Evolutionary conservation across 92 coral and sea anemone genomes (phyloP).

Genomic region (Diadumene lineata): DNA sequence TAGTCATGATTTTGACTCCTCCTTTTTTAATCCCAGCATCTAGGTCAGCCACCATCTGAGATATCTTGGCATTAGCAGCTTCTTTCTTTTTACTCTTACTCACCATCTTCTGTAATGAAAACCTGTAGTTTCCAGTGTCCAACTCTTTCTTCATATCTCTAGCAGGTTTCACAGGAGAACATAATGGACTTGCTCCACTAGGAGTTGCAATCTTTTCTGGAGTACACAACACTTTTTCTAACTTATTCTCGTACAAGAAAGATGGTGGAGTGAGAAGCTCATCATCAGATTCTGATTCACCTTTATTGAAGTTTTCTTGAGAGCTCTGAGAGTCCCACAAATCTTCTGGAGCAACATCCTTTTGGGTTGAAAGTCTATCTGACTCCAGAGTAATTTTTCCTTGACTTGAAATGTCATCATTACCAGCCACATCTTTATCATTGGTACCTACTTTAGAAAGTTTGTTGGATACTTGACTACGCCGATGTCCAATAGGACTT

Average conservation of each 20-base stretch:
- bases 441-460: background rate
- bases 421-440: background rate
- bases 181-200: constrained; percentile 29
- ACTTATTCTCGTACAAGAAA: constrained; percentile 56
- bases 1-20: constrained; percentile 47
- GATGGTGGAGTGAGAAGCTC: constrained; percentile 79
- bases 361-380: background rate
- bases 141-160: constrained; percentile 11
- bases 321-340: background rate
- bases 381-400: background rate
- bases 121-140: constrained; percentile 41
- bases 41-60: constrained; percentile 67
- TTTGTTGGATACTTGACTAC: constrained; percentile 1
- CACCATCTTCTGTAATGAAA: constrained; percentile 69
- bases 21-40: constrained; percentile 73
- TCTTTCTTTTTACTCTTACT: constrained; percentile 60
- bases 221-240: constrained; percentile 38
- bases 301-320: background rate
- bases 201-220: constrained; percentile 52
- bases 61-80: constrained; percentile 57
- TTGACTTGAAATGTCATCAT: background rate
- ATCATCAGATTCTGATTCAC: constrained; percentile 68
- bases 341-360: background rate
- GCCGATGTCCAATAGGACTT: background rate
- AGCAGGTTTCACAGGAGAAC: constrained; percentile 35